phyloP scores from a whole-genome alignment of 1,140 invertebrate species.

The Drosophila ananassae region DNA sequence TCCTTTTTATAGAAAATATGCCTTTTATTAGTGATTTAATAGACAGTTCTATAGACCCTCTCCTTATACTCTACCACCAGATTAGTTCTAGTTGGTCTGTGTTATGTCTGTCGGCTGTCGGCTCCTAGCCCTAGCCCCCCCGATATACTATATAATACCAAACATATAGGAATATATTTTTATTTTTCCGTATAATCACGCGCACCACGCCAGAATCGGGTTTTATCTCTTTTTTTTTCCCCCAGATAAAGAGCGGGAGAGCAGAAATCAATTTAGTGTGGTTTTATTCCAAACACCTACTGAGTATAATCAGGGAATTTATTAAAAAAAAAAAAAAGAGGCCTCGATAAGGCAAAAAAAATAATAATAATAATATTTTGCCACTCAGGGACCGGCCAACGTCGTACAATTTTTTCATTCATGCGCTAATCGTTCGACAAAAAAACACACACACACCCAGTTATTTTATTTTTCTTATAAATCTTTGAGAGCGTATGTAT shows the following conservation, averaged over 20 bases:
- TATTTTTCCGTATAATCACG: conserved; percentile 30
- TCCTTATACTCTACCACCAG: conserved; percentile 9
- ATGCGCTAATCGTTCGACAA: conserved; percentile 69
- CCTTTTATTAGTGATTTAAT: too few species aligned
- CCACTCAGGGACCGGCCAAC: conserved; percentile 30
- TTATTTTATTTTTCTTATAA: conserved; percentile 26
- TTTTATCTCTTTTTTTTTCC: conserved; percentile 42
- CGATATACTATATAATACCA: not conserved
- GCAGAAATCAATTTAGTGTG: conserved; percentile 31
- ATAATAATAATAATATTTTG: conserved; percentile 39
- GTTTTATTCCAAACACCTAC: conserved; percentile 48
- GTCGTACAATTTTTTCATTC: conserved; percentile 76
- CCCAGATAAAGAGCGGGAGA: conserved; percentile 7
- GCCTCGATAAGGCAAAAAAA: conserved; percentile 45
- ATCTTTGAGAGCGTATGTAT: conserved; percentile 17
- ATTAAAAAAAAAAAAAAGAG: conserved; percentile 42
- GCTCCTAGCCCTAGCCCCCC: conserved; percentile 3
- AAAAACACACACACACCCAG: not conserved
- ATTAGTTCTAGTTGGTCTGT: conserved; percentile 35
- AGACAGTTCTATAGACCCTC: too few species aligned
- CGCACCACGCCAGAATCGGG: not conserved
- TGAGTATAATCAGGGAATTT: conserved; percentile 57
- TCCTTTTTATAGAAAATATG: too few species aligned
- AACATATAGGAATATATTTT: not conserved
- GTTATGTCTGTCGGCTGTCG: conserved; percentile 33